Percentiles rank a stretch among this genome's conserved stretches.
Conservation (phyloP, 2,888 invertebrate species). For the Epistrophe grossulariae region DNA sequence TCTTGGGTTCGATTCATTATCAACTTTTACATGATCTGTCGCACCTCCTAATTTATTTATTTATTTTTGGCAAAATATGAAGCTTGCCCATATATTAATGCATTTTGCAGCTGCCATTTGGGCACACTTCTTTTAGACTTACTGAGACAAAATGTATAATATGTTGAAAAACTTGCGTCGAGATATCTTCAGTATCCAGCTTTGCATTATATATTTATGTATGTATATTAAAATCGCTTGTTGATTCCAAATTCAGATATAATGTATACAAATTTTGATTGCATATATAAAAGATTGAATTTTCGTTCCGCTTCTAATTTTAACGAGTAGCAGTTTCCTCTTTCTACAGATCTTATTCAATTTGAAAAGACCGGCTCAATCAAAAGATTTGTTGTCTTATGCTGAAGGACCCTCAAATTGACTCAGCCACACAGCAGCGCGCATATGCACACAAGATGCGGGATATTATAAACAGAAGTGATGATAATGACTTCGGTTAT, state of each 20-base stretch:
- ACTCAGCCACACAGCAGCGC: constrained; percentile 6
- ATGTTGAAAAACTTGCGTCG: too few relatives aligned
- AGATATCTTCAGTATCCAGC: not conserved
- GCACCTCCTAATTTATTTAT: too few relatives aligned
- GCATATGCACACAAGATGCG: constrained; percentile 63
- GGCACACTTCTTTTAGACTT: too few relatives aligned
- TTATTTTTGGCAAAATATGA: too few relatives aligned
- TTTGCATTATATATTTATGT: not conserved
- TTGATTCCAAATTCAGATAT: not conserved
- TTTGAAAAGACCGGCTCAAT: constrained; percentile 10
- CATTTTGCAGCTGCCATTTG: too few relatives aligned
- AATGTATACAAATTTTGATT: not conserved
- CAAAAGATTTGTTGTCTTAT: constrained; percentile 25
- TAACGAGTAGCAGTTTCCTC: constrained; percentile 8
- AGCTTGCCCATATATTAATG: too few relatives aligned
- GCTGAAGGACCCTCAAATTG: constrained; percentile 57
- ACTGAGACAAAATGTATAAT: too few relatives aligned
- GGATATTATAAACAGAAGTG: constrained; percentile 59
- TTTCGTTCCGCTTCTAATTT: constrained; percentile 4
- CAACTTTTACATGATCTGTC: too few relatives aligned
- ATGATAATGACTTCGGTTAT: constrained; percentile 65
- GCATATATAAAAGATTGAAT: constrained; percentile 3
- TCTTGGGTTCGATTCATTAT: too few relatives aligned
- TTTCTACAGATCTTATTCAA: not conserved
- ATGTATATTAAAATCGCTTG: not conserved